Evolutionary conservation across 2,113 vertebrate genomes (phyloP).

Genomic region (Oncorhynchus clarkii): DNA sequence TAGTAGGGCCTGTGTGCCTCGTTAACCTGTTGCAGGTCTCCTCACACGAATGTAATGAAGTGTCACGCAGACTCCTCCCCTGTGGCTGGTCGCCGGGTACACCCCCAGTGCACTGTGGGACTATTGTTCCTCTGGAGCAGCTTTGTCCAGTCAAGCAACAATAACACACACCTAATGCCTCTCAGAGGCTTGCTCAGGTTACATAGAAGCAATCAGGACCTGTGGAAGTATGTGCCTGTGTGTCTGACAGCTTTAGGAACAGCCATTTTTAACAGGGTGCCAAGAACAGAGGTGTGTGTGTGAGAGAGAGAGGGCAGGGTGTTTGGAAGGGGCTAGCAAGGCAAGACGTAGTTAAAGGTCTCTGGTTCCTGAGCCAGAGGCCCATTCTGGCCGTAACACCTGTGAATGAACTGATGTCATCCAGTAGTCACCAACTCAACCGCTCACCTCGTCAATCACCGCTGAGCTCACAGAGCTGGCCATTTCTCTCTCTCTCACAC

Average conservation of each 20-base stretch:
- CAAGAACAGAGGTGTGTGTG: neutral
- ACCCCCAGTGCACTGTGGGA: conserved; percentile 15
- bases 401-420: conserved; percentile 62
- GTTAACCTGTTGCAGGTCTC: conserved; percentile 10
- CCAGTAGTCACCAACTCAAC: conserved; percentile 43
- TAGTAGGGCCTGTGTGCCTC: neutral
- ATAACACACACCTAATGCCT: conserved; percentile 50
- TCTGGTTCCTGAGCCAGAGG: conserved; percentile 31
- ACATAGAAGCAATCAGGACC: conserved; percentile 49
- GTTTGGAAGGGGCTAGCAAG: conserved; percentile 10
- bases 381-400: conserved; percentile 49
- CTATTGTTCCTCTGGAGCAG: conserved; percentile 16
- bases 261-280: conserved; percentile 31
- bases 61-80: conserved; percentile 22
- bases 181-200: conserved; percentile 57
- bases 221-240: neutral
- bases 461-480: conserved; percentile 12
- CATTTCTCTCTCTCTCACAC: conserved; percentile 2
- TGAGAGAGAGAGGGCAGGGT: conserved; percentile 19
- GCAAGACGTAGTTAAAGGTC: conserved; percentile 11
- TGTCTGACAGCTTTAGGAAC: conserved; percentile 25
- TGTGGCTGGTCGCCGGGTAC: conserved; percentile 16
- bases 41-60: conserved; percentile 40
- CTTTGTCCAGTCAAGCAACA: conserved; percentile 39
- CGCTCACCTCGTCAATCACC: conserved; percentile 66